phyloP scores from a whole-genome alignment of 2,888 invertebrate genomes.

The Orchesella flavescens region DNA sequence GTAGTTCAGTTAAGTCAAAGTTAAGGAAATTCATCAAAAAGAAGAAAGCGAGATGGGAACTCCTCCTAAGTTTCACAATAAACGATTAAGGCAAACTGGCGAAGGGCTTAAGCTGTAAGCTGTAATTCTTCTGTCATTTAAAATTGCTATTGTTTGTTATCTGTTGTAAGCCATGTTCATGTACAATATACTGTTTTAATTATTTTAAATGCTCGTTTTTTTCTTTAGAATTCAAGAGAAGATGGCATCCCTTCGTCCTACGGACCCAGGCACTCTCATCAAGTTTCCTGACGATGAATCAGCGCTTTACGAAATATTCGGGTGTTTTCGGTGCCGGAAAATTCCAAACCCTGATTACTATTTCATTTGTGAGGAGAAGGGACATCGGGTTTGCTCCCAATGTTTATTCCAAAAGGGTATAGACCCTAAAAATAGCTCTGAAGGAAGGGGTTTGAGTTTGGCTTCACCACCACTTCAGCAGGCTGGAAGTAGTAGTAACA shows the following conservation, averaged over 20 bases:
- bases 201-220: background rate
- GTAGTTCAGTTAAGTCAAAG: no score
- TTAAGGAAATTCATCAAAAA: no score
- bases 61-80: background rate
- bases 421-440: no score
- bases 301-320: background rate
- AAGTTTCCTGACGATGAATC: background rate
- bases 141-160: no score
- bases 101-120: no score
- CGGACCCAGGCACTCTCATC: background rate
- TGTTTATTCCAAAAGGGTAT: no score
- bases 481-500: no score
- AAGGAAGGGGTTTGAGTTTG: no score
- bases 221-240: background rate
- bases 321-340: background rate
- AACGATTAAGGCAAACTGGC: background rate
- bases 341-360: background rate
- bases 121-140: no score
- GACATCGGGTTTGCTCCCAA: background rate
- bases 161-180: no score
- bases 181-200: background rate
- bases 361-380: background rate
- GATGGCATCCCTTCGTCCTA: background rate
- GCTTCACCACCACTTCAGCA: no score
- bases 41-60: no score